Evolutionary conservation across 2,888 invertebrate genomes (phyloP).

Genomic region (Camponotus fellah): DNA sequence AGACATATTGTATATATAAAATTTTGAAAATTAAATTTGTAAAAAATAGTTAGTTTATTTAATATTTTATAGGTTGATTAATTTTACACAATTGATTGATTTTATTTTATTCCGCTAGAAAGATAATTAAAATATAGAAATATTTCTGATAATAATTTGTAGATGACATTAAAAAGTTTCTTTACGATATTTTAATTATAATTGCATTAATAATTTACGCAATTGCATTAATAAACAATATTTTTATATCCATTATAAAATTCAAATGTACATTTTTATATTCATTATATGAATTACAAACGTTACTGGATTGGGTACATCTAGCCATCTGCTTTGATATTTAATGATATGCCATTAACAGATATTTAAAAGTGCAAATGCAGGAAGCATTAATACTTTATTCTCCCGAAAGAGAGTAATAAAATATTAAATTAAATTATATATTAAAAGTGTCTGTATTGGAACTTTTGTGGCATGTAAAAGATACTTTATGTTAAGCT

Average conservation of each 20-base stretch:
- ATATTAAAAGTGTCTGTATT: background rate
- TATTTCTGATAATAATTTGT: background rate
- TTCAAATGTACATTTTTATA: background rate
- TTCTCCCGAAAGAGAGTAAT: background rate
- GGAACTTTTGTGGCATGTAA: background rate
- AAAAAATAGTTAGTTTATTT: background rate
- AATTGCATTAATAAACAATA: background rate
- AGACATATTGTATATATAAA: background rate
- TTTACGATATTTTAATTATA: background rate
- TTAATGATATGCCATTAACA: background rate
- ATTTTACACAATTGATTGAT: background rate
- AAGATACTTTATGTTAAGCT: background rate
- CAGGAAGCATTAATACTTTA: background rate
- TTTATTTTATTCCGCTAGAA: background rate
- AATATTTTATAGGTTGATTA: slow-evolving; percentile 8
- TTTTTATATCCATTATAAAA: background rate
- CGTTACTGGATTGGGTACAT: background rate
- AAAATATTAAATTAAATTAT: background rate
- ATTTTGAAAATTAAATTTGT: background rate
- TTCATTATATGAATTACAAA: background rate
- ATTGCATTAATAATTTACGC: background rate
- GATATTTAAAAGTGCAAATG: background rate
- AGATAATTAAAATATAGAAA: background rate
- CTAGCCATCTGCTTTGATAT: background rate
- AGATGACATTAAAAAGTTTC: background rate